Base-by-base conservation (phyloP, 2,113 vertebrate genomes). In the Tyrannus savana region DNA sequence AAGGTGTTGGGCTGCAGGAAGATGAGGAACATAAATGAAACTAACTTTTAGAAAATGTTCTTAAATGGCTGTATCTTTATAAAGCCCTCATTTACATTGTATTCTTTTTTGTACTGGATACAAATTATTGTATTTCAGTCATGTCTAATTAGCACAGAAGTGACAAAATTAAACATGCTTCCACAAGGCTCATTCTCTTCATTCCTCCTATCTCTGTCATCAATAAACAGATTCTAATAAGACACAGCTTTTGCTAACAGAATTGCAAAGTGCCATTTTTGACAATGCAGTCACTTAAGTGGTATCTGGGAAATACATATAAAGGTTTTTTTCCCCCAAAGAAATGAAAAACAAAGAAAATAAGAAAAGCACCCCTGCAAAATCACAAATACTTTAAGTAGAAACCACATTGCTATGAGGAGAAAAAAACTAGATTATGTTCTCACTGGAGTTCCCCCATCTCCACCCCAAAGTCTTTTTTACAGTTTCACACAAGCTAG, bases 41-140 rank as follows among this genome's bases (percentile, higher is more conserved):
- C 19, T 77, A 86, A 81, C 63, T 67, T 77, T 47, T 42, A 60
- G 25, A 78, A 89, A 87, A 50, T 17, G 8, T 67, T 78, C 30
- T 81, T 58, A 69, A 91, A 71, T 27, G 24, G 28, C 13, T 71
- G n/a, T 58, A 92, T 31, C 44, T 83, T 88, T 92, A 68, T 19
- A 69, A 85, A 91, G 7, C 39, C 62, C 37, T 81, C 19, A 63
- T 67, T 63, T 77, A 37, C 21, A 55, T 12, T 41, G 7, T 10
- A 23, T 86, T 79, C 7, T 19, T 87, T 59, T 79, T 83, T 84
- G 35, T 30, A 71, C 14, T 50, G 16, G 19, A 81, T 71, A 77
- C 30, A 81, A 81, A 92, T 55, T 35, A 47, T 10, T 67, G 21
- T 30, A 63, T 42, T 63, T 78, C 35, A 90, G 74, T 53, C 31